A percentile compares a stretch with the other conserved stretches of the same genome.
phyloP scores from a whole-genome alignment of 2,888 invertebrate species.

The Agonopterix heracliana region DNA sequence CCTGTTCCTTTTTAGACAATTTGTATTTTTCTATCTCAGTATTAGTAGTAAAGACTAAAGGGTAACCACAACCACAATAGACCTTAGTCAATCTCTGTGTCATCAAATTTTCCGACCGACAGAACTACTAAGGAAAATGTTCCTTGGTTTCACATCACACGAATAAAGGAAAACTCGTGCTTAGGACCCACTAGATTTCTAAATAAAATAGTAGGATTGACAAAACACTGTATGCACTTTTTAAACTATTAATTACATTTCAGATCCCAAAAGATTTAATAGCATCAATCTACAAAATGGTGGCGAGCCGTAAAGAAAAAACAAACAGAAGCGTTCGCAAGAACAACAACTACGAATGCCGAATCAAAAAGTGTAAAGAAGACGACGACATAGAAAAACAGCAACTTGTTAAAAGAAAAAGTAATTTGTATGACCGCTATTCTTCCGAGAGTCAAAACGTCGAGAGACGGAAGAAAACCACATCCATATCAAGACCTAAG shows the following conservation, averaged over 20 bases:
- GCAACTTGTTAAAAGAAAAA: constrained; percentile 56
- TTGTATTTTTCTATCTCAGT: too few species aligned
- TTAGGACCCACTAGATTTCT: too few species aligned
- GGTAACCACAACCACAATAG: too few species aligned
- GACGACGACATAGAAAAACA: constrained; percentile 45
- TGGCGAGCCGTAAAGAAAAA: constrained; percentile 79
- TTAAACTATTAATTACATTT: constrained; percentile 15
- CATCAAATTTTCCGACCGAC: too few species aligned
- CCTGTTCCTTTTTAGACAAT: too few species aligned
- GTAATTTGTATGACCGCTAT: constrained; percentile 61
- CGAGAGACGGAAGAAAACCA: constrained; percentile 53
- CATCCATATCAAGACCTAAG: constrained; percentile 48
- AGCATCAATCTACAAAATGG: constrained; percentile 83
- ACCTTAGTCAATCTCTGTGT: too few species aligned
- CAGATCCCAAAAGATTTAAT: constrained; percentile 85
- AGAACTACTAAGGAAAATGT: too few species aligned
- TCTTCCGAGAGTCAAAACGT: constrained; percentile 61
- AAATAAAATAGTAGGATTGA: too few species aligned
- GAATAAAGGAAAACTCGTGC: too few species aligned
- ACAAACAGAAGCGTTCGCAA: constrained; percentile 71
- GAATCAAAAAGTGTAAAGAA: constrained; percentile 42
- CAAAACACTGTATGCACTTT: too few species aligned
- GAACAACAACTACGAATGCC: constrained; percentile 64
- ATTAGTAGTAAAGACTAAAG: too few species aligned
- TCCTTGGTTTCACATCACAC: too few species aligned